Evolutionary conservation across 2,888 invertebrate genomes (phyloP).

Genomic region (Hemicrepidius hirtus): DNA sequence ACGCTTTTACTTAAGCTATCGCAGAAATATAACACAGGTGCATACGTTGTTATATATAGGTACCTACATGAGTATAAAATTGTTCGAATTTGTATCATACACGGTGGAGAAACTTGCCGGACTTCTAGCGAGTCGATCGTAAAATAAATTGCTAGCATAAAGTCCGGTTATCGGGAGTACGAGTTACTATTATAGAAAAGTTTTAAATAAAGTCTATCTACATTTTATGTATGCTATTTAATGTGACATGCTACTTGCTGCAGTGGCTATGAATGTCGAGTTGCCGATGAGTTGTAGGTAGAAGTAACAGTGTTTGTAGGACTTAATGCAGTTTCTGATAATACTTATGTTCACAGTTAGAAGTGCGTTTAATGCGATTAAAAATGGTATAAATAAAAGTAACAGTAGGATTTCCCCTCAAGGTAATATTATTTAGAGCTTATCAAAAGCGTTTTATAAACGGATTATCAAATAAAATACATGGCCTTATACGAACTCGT

Average conservation of each 20-base stretch:
- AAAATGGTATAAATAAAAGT: neutral
- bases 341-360: neutral
- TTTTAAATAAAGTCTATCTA: slow-evolving; percentile 36
- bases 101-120: slow-evolving; percentile 33
- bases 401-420: too few species aligned
- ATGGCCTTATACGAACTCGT: slow-evolving; percentile 13
- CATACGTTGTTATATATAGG: too few species aligned
- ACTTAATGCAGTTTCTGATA: neutral
- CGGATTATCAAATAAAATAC: slow-evolving; percentile 24
- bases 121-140: slow-evolving; percentile 31
- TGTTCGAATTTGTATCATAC: slow-evolving; percentile 26
- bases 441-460: neutral
- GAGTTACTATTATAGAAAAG: slow-evolving; percentile 46
- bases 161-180: slow-evolving; percentile 38
- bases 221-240: slow-evolving; percentile 39
- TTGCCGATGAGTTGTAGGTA: slow-evolving; percentile 32
- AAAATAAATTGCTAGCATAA: slow-evolving; percentile 41
- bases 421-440: slow-evolving; percentile 5
- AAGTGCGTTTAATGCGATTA: neutral
- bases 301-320: slow-evolving; percentile 13
- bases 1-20: too few species aligned
- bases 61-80: too few species aligned
- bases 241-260: slow-evolving; percentile 43
- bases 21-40: too few species aligned
- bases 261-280: slow-evolving; percentile 38